Evolutionary conservation across 1,140 invertebrate genomes (phyloP).

Genomic region (Drosophila miranda): DNA sequence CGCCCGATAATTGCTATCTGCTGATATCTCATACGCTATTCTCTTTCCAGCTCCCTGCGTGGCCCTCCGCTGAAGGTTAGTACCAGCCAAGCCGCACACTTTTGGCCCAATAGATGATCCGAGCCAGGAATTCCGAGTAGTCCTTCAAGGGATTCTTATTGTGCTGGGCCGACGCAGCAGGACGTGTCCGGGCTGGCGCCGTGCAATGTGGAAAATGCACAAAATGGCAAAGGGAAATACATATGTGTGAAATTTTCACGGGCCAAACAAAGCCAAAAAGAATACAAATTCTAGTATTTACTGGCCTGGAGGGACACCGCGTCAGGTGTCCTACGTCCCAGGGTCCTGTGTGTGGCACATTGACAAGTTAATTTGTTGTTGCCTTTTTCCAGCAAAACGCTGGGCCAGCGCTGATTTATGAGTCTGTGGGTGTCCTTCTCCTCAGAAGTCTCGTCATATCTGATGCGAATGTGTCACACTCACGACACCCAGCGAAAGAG

Average conservation of each 20-base stretch:
- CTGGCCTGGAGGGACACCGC: conserved; percentile 10
- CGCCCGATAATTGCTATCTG: not conserved
- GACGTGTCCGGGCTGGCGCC: conserved; percentile 10
- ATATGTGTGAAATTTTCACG: conserved; percentile 57
- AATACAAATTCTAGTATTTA: conserved; percentile 66
- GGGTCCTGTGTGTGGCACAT: conserved; percentile 11
- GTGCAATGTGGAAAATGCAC: conserved; percentile 13
- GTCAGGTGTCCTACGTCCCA: conserved; percentile 41
- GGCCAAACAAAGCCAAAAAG: conserved; percentile 23
- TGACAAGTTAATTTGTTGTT: conserved; percentile 68
- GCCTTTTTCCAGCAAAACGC: conserved; percentile 16
- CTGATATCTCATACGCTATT: too few species aligned
- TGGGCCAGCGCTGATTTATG: conserved; percentile 58
- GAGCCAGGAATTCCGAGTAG: conserved; percentile 42
- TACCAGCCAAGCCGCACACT: conserved; percentile 2
- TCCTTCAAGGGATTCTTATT: conserved; percentile 27
- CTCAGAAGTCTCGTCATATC: conserved; percentile 59
- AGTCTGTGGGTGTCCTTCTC: conserved; percentile 61
- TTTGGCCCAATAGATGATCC: conserved; percentile 3
- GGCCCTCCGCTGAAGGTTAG: too few species aligned
- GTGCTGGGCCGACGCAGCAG: conserved; percentile 65
- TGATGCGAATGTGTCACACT: conserved; percentile 80
- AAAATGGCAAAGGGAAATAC: conserved; percentile 42
- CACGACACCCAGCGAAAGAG: conserved; percentile 45
- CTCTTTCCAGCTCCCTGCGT: too few species aligned